Base-by-base conservation (phyloP, 2,797 vertebrate species). In the Sarcophilus harrisii region DNA sequence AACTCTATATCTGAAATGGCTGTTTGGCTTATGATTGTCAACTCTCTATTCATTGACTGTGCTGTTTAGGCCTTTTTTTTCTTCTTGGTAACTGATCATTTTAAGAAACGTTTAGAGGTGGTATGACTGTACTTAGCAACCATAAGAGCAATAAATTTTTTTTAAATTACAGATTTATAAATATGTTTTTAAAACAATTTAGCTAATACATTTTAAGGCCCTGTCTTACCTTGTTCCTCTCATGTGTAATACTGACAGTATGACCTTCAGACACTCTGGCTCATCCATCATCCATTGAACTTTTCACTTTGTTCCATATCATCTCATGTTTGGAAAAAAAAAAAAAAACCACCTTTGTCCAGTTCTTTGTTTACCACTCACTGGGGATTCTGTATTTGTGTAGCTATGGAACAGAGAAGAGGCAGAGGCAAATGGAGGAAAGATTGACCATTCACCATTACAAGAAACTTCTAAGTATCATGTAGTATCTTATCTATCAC, bases 251-350 rank as follows among this genome's bases (percentile, higher is more conserved):
- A 99, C 98, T 98, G 98, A 98, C 98, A 98, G 99, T 98, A 97
- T 99, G 99, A 99, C 99, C 99, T 99, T 99, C 99, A 99, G 98
- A 98, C 98, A 94, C 96, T 96, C 98, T 95, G 97, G 98, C 99
- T 99, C 99, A 99, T 99, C 99, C 99, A 99, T 99, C 99, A 99
- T 99, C 99, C 98, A 99, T 99, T 99, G 99, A 99, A 99, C 99
- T 99, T 99, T 99, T 99, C 99, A 99, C 98, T 99, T 98, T 97
- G 97, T 98, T 98, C 98, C 98, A 97, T 81, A 98, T 99, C 98
- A 96, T 97, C 97, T 99, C 98, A 98, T 98, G 98, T 98, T 97
- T 98, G 98, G 98, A 98, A 98, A 98, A 98, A 87, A 73, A 38
- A 18, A n/a, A 38, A 45, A 45, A 87, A 11, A 24, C 45, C 32